Percentiles rank a stretch among this genome's conserved stretches.
Conservation (phyloP, 2,797 vertebrate species). For the Chromobotia macracanthus region DNA sequence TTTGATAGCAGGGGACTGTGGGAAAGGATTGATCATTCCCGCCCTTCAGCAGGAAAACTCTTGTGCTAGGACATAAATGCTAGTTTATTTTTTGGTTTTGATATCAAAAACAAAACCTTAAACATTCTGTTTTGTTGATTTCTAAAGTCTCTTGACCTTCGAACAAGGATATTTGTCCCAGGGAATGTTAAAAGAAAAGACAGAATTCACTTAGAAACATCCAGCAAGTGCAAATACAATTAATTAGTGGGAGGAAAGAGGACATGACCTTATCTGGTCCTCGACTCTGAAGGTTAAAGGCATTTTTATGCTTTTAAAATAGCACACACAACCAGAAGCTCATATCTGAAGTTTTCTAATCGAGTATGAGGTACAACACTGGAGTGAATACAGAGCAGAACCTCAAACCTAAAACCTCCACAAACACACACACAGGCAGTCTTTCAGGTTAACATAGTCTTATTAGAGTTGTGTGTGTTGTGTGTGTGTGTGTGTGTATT, state of each 20-base stretch:
- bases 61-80: constrained; percentile 45
- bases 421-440: no score
- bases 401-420: neutral
- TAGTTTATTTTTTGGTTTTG: constrained; percentile 1
- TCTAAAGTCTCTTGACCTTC: neutral
- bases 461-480: no score
- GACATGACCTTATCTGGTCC: constrained; percentile 7
- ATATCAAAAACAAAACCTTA: constrained; percentile 11
- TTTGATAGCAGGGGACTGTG: constrained; percentile 77
- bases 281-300: constrained; percentile 54
- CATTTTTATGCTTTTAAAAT: constrained; percentile 50
- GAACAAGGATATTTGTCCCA: neutral
- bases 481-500: no score
- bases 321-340: neutral
- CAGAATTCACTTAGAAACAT: constrained; percentile 32
- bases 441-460: no score
- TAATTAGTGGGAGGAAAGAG: constrained; percentile 47
- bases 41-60: constrained; percentile 64
- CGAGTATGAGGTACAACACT: neutral
- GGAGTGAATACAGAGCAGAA: constrained; percentile 1
- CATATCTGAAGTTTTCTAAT: constrained; percentile 6
- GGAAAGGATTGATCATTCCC: constrained; percentile 73
- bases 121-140: no score
- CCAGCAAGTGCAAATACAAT: constrained; percentile 56
- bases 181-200: constrained; percentile 1